Evolutionary conservation across 2,113 vertebrate genomes (phyloP), one percentile per base, ranked within the genome.

Genomic region (Ictalurus furcatus): DNA sequence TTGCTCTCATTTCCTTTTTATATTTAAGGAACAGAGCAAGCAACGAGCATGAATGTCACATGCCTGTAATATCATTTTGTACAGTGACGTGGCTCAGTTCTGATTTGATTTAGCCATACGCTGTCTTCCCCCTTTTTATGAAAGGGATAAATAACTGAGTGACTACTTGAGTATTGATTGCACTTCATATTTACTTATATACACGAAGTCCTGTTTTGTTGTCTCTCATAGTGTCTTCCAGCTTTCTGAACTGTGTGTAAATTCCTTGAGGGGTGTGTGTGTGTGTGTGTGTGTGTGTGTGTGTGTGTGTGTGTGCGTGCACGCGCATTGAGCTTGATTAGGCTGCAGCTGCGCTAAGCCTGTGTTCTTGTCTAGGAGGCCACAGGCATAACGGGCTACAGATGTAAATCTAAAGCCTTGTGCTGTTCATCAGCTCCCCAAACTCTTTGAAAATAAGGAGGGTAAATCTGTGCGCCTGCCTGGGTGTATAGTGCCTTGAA

Each of bases 321-420:
- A 1, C 1, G 34, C 34, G 34, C 34, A 1, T 94, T 89, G 93
- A 91, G 88, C 88, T 94, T 94, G 92, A 95, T 94, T 93, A 93
- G 94, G 92, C 92, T 94, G 92, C 93, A 95, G 94, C 94, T 95
- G 94, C 89, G 86, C 90, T 84, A 91, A 92, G 93, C 93, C 91
- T 92, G 91, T 93, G 91, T 93, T 94, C 92, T 94, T 93, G 93
- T 93, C 93, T 94, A 91, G 59, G 86, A 94, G 92, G 92, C 94
- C 93, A 91, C 93, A 94, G 91, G 94, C 94, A 92, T 95, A 94
- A 96, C 95, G 93, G 93, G 91, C 85, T 92, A 90, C 94, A 95
- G 94, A 96, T 96, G 94, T 95, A 95, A 95, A 95, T 94, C 93
- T 91, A 92, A 94, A 95, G 93, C 93, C 94, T 93, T 94, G 92